Conservation (phyloP, 2,797 vertebrate genomes). For the Anas acuta region DNA sequence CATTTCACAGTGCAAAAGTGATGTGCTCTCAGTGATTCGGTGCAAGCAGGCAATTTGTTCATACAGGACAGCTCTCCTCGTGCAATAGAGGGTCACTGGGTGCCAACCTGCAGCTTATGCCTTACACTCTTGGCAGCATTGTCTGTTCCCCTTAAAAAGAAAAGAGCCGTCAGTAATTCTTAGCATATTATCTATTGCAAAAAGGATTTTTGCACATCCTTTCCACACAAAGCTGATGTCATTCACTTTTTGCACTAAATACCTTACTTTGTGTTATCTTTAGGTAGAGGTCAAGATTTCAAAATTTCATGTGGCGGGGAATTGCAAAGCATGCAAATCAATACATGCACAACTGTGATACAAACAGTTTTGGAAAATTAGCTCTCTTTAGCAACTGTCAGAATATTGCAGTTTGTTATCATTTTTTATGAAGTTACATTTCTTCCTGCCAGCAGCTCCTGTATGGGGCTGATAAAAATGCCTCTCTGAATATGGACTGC, state of each 20-base stretch:
- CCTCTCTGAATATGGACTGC: too few relatives aligned
- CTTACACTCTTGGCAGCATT: neutral
- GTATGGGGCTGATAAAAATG: neutral
- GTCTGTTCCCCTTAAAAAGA: neutral
- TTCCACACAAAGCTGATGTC: neutral
- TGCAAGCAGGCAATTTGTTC: neutral
- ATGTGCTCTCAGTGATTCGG: neutral
- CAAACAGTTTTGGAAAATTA: neutral
- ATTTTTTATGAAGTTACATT: neutral
- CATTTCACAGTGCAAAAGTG: neutral
- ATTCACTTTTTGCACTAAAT: neutral
- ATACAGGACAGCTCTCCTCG: neutral
- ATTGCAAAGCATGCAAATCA: neutral
- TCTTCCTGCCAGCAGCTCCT: neutral
- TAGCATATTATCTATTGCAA: neutral
- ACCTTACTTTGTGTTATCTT: too few relatives aligned
- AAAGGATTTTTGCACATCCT: neutral
- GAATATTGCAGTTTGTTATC: neutral
- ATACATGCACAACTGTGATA: neutral
- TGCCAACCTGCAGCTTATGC: neutral
- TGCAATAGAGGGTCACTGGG: neutral
- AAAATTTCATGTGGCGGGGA: neutral
- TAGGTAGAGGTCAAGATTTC: neutral
- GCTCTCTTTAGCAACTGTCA: neutral
- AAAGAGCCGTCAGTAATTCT: neutral